A percentile compares a stretch with the other conserved stretches of the same genome.
Conservation (phyloP, 2,797 vertebrate species). For the Astyanax mexicanus region DNA sequence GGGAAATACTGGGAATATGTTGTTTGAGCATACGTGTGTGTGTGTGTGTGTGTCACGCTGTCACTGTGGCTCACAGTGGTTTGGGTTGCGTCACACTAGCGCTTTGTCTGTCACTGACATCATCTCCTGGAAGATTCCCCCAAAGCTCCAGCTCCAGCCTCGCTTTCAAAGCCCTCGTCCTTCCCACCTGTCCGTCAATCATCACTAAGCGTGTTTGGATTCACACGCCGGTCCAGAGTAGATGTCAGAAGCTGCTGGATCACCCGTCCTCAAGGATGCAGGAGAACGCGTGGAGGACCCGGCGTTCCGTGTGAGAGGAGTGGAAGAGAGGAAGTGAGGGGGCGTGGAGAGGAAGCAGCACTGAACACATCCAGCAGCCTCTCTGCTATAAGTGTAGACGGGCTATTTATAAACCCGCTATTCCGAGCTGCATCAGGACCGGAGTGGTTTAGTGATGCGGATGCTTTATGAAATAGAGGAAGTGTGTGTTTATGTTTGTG, state of each 20-base stretch:
- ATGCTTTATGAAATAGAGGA: background rate
- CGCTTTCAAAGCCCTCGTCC: constrained; percentile 62
- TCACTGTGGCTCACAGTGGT: constrained; percentile 39
- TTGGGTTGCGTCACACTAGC: constrained; percentile 50
- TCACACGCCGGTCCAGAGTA: background rate
- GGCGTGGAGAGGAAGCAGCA: background rate
- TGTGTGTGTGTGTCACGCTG: background rate
- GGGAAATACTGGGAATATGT: background rate
- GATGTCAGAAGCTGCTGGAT: constrained; percentile 24
- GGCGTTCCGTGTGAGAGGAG: background rate
- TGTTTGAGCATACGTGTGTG: no score
- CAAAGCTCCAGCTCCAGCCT: constrained; percentile 65
- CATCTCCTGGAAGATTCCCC: constrained; percentile 64
- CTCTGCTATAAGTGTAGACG: background rate
- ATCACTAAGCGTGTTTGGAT: constrained; percentile 28
- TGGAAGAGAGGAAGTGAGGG: background rate
- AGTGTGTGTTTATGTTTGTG: background rate
- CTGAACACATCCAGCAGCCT: constrained; percentile 6
- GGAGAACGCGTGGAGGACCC: background rate
- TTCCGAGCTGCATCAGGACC: background rate
- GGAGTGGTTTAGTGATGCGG: background rate
- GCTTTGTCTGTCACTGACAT: constrained; percentile 68
- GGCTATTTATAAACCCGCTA: constrained; percentile 7
- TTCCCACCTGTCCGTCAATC: constrained; percentile 55
- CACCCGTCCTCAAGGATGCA: background rate